These are phyloP conservation scores for Acrossocheilus wenchowensis DNA, from an alignment of 2,797 vertebrate species.

Conservation along the genomic window DNA sequence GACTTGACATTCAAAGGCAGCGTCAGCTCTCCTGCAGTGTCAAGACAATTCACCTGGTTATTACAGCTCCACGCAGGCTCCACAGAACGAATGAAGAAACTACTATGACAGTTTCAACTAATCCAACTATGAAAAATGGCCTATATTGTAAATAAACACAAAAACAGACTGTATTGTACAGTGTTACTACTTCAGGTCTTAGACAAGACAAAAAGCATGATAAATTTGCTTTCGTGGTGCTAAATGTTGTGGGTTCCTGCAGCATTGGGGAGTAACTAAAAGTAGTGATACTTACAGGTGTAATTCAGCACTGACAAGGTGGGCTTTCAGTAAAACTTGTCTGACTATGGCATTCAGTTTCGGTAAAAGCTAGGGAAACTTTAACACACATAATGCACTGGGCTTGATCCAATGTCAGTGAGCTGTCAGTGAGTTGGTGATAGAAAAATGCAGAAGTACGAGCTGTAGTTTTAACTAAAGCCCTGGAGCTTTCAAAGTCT, in stretches of 20 bases:
- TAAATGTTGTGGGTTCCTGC: background rate
- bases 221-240: background rate
- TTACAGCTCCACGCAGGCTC: background rate
- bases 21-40: background rate
- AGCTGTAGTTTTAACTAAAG: background rate
- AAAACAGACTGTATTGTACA: background rate
- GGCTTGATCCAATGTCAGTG: background rate
- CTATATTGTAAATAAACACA: background rate
- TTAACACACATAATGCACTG: background rate
- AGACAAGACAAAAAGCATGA: background rate
- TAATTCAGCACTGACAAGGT: background rate
- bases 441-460: background rate
- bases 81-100: background rate
- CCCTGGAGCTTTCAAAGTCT: background rate
- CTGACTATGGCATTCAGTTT: background rate
- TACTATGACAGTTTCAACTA: background rate
- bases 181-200: background rate
- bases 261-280: background rate
- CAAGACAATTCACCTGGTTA: constrained; percentile 10
- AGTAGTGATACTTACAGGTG: background rate
- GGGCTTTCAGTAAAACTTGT: too few relatives aligned
- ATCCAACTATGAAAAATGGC: background rate
- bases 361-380: background rate
- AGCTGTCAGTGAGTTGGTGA: background rate
- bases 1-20: constrained; percentile 26